phyloP scores from a whole-genome alignment of 2,113 vertebrate genomes.

The Carassius gibelio region DNA sequence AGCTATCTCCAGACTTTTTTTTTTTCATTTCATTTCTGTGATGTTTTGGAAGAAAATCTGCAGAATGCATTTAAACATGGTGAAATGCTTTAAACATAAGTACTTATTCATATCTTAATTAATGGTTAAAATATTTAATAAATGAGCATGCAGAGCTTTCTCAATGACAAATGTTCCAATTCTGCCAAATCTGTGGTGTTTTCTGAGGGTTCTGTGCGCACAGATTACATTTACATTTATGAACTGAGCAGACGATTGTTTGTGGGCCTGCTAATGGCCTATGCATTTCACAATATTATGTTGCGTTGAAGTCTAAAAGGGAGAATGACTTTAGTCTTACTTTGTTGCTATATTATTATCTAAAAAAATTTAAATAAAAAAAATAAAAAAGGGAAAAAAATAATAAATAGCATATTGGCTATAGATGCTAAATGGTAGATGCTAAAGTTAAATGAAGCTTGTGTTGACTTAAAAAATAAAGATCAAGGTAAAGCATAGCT shows the following conservation, averaged over 20 bases:
- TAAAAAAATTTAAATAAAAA: neutral
- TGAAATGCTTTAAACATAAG: neutral
- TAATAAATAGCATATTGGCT: neutral
- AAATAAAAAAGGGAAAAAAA: no score
- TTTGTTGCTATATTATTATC: neutral
- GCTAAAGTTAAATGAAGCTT: neutral
- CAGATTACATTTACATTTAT: neutral
- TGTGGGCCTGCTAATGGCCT: no score
- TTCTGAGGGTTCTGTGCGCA: neutral
- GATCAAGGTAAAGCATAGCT: conserved; percentile 23
- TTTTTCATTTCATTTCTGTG: no score
- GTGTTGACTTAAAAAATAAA: neutral
- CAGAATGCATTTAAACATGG: conserved; percentile 14
- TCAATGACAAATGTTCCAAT: neutral
- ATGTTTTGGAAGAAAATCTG: neutral
- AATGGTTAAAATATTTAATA: neutral
- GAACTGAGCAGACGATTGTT: no score
- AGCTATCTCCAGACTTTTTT: neutral
- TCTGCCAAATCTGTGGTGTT: neutral
- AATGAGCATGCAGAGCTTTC: neutral
- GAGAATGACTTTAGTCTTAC: neutral
- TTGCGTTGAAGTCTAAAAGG: neutral
- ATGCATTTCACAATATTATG: neutral
- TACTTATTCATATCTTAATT: neutral
- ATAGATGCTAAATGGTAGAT: neutral